Conservation (phyloP, 2,888 invertebrate genomes). For the Isotomurus palustris region DNA sequence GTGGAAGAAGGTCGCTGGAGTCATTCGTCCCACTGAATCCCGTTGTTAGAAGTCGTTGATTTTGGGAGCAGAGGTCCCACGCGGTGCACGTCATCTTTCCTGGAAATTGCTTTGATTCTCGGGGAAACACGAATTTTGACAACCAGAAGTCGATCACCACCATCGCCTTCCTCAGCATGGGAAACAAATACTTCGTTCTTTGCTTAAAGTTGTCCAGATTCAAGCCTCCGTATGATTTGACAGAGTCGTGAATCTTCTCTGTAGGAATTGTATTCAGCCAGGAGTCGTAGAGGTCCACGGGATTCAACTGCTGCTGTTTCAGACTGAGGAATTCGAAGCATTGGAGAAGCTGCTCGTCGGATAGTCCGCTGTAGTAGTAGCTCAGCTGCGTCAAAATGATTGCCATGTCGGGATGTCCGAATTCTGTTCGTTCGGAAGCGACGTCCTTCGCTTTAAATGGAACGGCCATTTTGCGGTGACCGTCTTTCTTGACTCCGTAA, state of each 20-base stretch:
- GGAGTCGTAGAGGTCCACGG: conserved; percentile 2
- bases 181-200: conserved; percentile 6
- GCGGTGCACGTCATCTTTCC: conserved; percentile 23
- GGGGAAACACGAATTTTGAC: conserved; percentile 18
- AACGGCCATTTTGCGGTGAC: conserved; percentile 28
- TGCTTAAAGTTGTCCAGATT: conserved; percentile 22
- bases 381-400: conserved; percentile 36
- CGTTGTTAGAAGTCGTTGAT: conserved; percentile 5
- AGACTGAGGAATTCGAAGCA: conserved; percentile 15
- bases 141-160: conserved; percentile 27
- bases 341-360: conserved; percentile 24
- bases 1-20: conserved; percentile 20
- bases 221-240: conserved; percentile 9
- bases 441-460: conserved; percentile 37
- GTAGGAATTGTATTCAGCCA: conserved; percentile 11
- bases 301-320: not conserved
- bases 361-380: conserved; percentile 40
- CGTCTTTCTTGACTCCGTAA: conserved; percentile 32
- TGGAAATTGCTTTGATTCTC: conserved; percentile 29
- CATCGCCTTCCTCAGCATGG: conserved; percentile 16
- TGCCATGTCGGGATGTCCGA: conserved; percentile 39
- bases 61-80: conserved; percentile 24
- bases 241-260: not conserved
- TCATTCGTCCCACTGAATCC: conserved; percentile 38
- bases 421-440: conserved; percentile 38